These are phyloP conservation scores for Coregonus clupeaformis DNA, from an alignment of 2,113 vertebrate species.

Conservation along the genomic window DNA sequence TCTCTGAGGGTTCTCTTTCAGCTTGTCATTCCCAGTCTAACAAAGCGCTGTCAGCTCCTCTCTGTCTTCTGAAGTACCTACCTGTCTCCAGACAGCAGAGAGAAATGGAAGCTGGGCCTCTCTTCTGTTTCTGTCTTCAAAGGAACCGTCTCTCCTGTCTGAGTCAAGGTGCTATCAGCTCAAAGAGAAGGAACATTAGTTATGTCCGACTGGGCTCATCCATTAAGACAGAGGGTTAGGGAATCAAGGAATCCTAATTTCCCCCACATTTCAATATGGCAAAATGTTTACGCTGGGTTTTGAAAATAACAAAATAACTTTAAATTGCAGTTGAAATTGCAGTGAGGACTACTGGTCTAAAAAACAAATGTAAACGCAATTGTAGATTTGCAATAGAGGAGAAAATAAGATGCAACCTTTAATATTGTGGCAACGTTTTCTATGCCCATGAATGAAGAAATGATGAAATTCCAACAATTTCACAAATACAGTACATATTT, in stretches of 20 bases:
- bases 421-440: too few relatives aligned
- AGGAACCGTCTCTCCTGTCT: constrained; percentile 60
- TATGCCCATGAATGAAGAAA: too few relatives aligned
- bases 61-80: constrained; percentile 69
- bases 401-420: background rate
- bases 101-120: constrained; percentile 55
- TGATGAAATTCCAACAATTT: too few relatives aligned
- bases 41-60: constrained; percentile 62
- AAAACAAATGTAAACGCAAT: constrained; percentile 22
- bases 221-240: background rate
- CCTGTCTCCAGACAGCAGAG: constrained; percentile 57
- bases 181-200: constrained; percentile 58
- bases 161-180: constrained; percentile 47
- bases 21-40: constrained; percentile 59
- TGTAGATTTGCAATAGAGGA: background rate
- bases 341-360: background rate
- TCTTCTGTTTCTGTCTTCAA: constrained; percentile 60
- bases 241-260: constrained; percentile 42
- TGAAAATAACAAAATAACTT: constrained; percentile 18
- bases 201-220: constrained; percentile 56
- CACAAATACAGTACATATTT: too few relatives aligned
- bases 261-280: constrained; percentile 23
- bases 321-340: constrained; percentile 23
- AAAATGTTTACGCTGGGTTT: constrained; percentile 12
- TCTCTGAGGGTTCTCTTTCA: constrained; percentile 53